These are phyloP conservation scores for Pseudolaguvia tuberculata DNA, from an alignment of 2,113 vertebrate species.

Conservation along the genomic window DNA sequence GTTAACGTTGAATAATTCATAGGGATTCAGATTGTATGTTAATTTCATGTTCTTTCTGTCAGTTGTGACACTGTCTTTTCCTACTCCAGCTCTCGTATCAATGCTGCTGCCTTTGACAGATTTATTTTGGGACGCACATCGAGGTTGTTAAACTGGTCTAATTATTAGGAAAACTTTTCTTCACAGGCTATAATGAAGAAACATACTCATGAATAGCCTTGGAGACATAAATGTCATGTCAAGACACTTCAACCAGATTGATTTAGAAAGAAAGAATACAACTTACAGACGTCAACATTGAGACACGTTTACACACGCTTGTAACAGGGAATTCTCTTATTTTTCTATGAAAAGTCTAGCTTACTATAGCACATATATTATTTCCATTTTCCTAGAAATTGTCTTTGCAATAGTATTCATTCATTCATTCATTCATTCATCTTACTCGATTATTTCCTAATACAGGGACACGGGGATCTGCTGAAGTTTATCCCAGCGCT, in stretches of 20 bases:
- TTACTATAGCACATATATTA: background rate
- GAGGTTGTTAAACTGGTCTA: background rate
- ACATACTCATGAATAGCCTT: background rate
- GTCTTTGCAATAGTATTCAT: too few species aligned
- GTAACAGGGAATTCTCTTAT: background rate
- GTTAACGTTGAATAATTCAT: background rate
- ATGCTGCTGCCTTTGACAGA: background rate
- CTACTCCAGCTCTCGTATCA: background rate
- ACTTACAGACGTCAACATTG: background rate
- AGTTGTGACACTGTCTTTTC: background rate
- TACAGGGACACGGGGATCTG: too few species aligned
- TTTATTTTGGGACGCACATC: constrained; percentile 7
- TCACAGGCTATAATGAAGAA: background rate
- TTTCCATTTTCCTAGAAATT: background rate
- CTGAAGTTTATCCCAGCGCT: too few species aligned
- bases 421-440: too few species aligned
- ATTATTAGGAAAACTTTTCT: background rate
- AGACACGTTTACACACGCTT: background rate
- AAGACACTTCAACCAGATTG: background rate
- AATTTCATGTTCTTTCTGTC: background rate
- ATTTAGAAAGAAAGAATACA: background rate
- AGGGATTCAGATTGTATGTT: constrained; percentile 3
- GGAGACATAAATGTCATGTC: background rate
- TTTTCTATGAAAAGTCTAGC: background rate
- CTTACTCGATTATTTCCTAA: too few species aligned